Base-by-base conservation (phyloP, 2,113 vertebrate genomes). In the Jacana jacana region DNA sequence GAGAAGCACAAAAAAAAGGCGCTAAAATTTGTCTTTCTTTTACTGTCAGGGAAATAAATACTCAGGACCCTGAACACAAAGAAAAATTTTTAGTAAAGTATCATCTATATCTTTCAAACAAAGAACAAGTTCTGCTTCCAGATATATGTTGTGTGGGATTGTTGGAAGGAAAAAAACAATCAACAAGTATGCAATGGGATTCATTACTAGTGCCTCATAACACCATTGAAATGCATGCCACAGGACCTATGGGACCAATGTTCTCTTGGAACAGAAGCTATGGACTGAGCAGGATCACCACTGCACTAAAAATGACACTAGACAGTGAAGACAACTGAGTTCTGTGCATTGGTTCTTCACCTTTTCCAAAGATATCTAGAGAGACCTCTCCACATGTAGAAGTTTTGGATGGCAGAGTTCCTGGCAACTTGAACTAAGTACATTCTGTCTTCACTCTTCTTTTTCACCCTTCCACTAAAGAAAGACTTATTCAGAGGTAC, bases 181-280 rank as follows among this genome's bases (percentile, higher is more conserved):
- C 13, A 79, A 13, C 46, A 70, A 24, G 18, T 54, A 77, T 9
- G 16, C 23, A 17, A 10, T 22, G 6, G 4, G 8, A 55, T 88
- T 86, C n/a, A 44, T 31, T 54, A 24, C 8, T 54, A 39, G 18
- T 0, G 3, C 10, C 28, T 77, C 61, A 30, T 22, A 86, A 31
- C 17, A 48, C 14, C n/a, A 55, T 1, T 44, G 46, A 49, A 81
- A 92, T 69, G 6, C 4, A 25, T 66, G 28, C 4, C 46, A 37
- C 27, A n/a, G 35, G 25, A 78, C 11, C 4, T 54, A 20, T 22
- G 9, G 18, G 9, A 35, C 9, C 3, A 6, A 15, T 0, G 1
- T 84, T 83, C 5, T 17, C 4, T 25, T 6, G 1, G 5, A 57
- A 88, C 40, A 72, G 57, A 51, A 86, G 11, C 13, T 75, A 8